These are phyloP conservation scores for Panagrolaimus sp. DNA, from an alignment of 1,140 invertebrate species.

Conservation along the genomic window DNA sequence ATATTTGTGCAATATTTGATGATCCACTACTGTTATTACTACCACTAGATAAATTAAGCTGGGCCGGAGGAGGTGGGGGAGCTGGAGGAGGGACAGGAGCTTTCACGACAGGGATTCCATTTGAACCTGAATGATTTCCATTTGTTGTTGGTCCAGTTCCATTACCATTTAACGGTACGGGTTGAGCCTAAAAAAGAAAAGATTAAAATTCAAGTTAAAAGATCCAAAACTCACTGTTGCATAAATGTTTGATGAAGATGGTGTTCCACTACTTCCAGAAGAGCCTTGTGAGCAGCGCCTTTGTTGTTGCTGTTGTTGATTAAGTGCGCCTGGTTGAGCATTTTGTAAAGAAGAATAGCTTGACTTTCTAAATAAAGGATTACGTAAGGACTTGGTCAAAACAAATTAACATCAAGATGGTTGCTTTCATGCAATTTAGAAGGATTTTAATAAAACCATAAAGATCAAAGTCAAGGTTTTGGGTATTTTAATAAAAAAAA, in stretches of 20 bases:
- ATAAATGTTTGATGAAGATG: conserved; percentile 13
- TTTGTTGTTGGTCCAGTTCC: background rate
- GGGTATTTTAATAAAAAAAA: no score
- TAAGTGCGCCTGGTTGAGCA: background rate
- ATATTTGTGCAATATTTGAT: background rate
- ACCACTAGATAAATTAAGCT: background rate
- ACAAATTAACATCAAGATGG: no score
- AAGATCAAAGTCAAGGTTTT: background rate
- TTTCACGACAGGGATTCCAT: background rate
- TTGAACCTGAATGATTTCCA: background rate
- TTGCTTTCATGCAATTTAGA: background rate
- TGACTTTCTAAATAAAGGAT: conserved; percentile 12
- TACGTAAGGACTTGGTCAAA: background rate
- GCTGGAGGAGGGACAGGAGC: background rate
- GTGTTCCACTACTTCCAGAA: conserved; percentile 8
- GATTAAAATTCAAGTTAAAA: no score
- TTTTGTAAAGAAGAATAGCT: conserved; percentile 1
- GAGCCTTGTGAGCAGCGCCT: conserved; percentile 8
- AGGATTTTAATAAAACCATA: background rate
- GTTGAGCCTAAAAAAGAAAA: background rate
- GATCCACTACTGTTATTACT: background rate
- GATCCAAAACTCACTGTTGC: conserved; percentile 15
- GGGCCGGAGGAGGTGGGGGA: background rate
- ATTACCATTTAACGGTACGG: background rate
- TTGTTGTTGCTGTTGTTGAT: conserved; percentile 11